phyloP scores from a whole-genome alignment of 2,888 invertebrate species.

The Pomacea canaliculata region DNA sequence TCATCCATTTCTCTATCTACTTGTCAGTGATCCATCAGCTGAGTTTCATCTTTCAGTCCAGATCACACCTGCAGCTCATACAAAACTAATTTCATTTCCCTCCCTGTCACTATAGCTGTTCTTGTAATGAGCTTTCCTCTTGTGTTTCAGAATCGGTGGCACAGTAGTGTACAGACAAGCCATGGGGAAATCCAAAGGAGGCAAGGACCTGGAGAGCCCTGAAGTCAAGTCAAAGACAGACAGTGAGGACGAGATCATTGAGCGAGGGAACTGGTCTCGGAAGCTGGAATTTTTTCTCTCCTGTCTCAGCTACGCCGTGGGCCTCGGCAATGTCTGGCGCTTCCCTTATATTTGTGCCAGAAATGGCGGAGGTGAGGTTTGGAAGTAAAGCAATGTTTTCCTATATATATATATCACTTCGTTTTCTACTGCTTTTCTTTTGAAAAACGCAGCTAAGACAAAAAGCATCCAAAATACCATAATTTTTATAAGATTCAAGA shows the following conservation, averaged over 20 bases:
- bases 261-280: slow-evolving; percentile 31
- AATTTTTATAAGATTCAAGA: background rate
- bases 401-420: background rate
- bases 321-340: slow-evolving; percentile 34
- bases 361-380: slow-evolving; percentile 30
- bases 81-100: no score
- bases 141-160: no score
- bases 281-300: slow-evolving; percentile 35
- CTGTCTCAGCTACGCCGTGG: slow-evolving; percentile 34
- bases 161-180: no score
- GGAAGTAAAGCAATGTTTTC: background rate
- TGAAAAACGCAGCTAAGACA: background rate
- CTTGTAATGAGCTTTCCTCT: no score
- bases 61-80: no score
- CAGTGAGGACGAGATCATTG: slow-evolving; percentile 13
- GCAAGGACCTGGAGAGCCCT: no score
- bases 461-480: background rate
- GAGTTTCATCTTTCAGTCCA: no score
- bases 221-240: no score
- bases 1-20: no score
- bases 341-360: slow-evolving; percentile 35
- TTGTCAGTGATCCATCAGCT: no score
- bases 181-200: no score
- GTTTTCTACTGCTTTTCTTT: background rate
- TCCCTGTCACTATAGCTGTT: no score